Evolutionary conservation across 1,140 invertebrate species (phyloP), one percentile per base, ranked within the genome.

Genomic region (Subanguina moxae): DNA sequence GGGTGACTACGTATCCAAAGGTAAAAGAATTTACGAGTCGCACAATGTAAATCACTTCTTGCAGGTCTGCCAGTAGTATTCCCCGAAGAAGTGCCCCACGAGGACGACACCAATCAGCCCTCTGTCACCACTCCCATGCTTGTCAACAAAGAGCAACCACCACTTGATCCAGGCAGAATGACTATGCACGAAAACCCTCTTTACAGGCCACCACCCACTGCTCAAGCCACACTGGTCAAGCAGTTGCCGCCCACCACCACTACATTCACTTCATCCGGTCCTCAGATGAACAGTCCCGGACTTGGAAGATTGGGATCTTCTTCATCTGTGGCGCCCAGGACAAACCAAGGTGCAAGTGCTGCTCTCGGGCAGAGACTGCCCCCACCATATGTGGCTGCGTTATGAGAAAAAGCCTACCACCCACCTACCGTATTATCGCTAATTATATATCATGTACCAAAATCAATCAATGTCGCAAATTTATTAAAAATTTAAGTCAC

Each of bases 101-200:
- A 61, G 28, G 77, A 80, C 21, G 69, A 78, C 19, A 52, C 23
- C 23, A 59, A 52, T 48, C 59, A 57, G 19, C 68, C 72, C 15
- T 62, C 73, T n/a, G 76, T 77, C 15, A 66, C 75, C 7, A 79
- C 77, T 56, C 76, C 76, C 25, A 78, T 78, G 76, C 65, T 78
- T 23, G 62, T 80, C 21, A 70, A 68, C 30, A 73, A 72, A 27
- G 76, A 78, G 43, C 70, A 78, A 13, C 76, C 76, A 32, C 76
- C 76, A n/a, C 63, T 78, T n/a, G 67, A 74, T 52, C 68, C 68
- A 25, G 42, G 42, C 15, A 71, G 45, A 58, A 72, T 80, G 46
- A 78, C 76, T 1, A 59, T 70, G 45, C 77, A 78, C 62, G 76
- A 78, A 62, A 78, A 78, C 58, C 76, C 76, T 15, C 78, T 78